Evolutionary conservation across 2,113 vertebrate species (phyloP).

Genomic region (Oryctolagus cuniculus): mOryCun1.1 NC_091441.1:57058501-57059000

Average conservation of each 20-base stretch:
- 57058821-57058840: constrained; percentile 18
- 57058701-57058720: constrained; percentile 4
- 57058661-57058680: constrained; percentile 62
- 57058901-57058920: not conserved
- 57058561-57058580: constrained; percentile 63
- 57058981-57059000: constrained; percentile 23
- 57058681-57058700: constrained; percentile 43
- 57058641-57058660: constrained; percentile 58
- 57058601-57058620: constrained; percentile 49
- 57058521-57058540: constrained; percentile 43
- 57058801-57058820: not conserved
- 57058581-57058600: constrained; percentile 63
- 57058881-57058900: constrained; percentile 29
- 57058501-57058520: constrained; percentile 52
- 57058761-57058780: constrained; percentile 43
- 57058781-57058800: not conserved
- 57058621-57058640: constrained; percentile 70
- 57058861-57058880: constrained; percentile 18
- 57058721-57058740: not conserved
- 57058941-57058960: constrained; percentile 34
- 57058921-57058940: not conserved
- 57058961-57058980: not conserved
- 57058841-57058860: constrained; percentile 25
- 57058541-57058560: not conserved
- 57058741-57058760: not conserved